A percentile compares a stretch with the other conserved stretches of the same genome.
phyloP scores from a whole-genome alignment of 2,113 vertebrate species.

The Tragelaphus buxtoni region DNA sequence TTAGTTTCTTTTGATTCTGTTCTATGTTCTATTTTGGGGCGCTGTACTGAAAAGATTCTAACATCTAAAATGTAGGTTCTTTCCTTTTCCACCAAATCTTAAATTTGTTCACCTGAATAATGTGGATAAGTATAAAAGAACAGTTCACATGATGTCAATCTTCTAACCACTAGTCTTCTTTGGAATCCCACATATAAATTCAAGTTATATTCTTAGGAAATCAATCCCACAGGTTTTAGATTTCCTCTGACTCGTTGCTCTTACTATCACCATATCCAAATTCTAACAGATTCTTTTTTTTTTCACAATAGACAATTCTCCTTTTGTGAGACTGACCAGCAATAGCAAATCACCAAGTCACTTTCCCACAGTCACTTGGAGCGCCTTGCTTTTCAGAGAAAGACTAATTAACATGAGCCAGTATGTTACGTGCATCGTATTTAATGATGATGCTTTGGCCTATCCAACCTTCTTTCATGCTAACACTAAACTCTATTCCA shows the following conservation, averaged over 20 bases:
- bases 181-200: neutral
- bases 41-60: neutral
- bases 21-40: neutral
- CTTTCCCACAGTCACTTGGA: constrained; percentile 44
- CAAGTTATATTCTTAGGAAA: constrained; percentile 14
- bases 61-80: neutral
- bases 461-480: constrained; percentile 7
- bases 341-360: constrained; percentile 45
- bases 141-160: neutral
- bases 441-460: constrained; percentile 43
- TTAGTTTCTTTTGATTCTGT: neutral
- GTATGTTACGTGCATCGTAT: neutral
- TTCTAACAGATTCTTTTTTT: neutral
- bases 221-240: neutral
- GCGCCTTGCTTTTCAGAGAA: neutral
- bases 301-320: constrained; percentile 14
- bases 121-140: neutral
- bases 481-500: neutral
- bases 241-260: neutral
- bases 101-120: neutral
- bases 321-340: constrained; percentile 33
- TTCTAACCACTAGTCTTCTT: neutral
- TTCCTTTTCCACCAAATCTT: neutral
- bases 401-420: constrained; percentile 28
- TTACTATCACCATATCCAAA: neutral